phyloP scores from a whole-genome alignment of 2,888 invertebrate species.

The Drosophila acutilabella region DNA sequence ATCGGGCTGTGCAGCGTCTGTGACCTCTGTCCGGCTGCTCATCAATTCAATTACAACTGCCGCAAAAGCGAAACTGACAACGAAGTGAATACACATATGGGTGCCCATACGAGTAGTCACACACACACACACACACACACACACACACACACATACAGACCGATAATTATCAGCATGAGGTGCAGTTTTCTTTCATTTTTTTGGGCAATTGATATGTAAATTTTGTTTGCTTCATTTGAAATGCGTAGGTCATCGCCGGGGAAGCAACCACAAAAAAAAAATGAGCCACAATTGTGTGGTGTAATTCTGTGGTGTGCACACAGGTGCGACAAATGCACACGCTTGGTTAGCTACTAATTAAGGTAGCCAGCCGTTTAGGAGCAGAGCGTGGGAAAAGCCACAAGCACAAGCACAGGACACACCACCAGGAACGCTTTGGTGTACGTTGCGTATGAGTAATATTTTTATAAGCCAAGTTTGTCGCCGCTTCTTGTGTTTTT shows the following conservation, averaged over 20 bases:
- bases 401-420: slow-evolving; percentile 15
- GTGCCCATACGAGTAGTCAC: slow-evolving; percentile 21
- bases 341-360: slow-evolving; percentile 67
- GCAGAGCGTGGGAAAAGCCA: slow-evolving; percentile 61
- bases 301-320: slow-evolving; percentile 29
- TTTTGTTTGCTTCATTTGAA: slow-evolving; percentile 56
- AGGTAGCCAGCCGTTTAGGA: slow-evolving; percentile 53
- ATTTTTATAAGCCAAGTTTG: slow-evolving; percentile 10
- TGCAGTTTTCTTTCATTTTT: slow-evolving; percentile 34
- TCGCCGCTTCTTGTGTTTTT: neutral
- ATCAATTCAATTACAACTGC: slow-evolving; percentile 68
- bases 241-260: slow-evolving; percentile 62
- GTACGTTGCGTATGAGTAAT: slow-evolving; percentile 53
- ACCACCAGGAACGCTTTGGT: neutral
- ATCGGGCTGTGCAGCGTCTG: slow-evolving; percentile 58
- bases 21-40: slow-evolving; percentile 67
- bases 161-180: slow-evolving; percentile 69
- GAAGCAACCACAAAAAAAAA: slow-evolving; percentile 41
- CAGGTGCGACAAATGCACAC: slow-evolving; percentile 66
- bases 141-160: neutral
- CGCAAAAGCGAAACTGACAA: slow-evolving; percentile 17
- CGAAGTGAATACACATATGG: slow-evolving; percentile 15
- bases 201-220: slow-evolving; percentile 71
- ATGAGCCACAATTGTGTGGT: slow-evolving; percentile 3
- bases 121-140: neutral